Base-by-base conservation (phyloP, 2,113 vertebrate genomes). In the Castor canadensis region DNA sequence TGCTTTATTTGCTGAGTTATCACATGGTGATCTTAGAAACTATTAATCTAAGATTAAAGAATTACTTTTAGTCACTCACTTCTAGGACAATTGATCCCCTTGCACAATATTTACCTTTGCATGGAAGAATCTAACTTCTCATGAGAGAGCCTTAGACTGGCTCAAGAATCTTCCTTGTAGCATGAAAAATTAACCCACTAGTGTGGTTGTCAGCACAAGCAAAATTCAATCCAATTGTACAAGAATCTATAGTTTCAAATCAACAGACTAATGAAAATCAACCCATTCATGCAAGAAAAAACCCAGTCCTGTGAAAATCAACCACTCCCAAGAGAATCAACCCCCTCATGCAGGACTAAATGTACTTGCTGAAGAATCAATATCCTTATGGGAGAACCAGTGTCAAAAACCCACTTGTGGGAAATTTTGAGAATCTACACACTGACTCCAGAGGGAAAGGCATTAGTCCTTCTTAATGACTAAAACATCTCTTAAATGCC, bases 11-110 rank as follows among this genome's bases (percentile, higher is more conserved):
- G 30, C 24, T 91, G 73, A 67, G 52, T 12, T 49, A 87, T 7
- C 35, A 72, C n/a, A 38, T 20, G 19, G 16, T 94, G n/a, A 87
- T 38, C 28, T 30, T 45, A 86, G 43, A 58, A 45, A 60, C 32
- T 72, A 35, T 45, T 45, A 76, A 92, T 67, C 22, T 71, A 75
- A 32, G 52, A 69, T 94, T 89, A 94, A 91, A 88, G 24, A 76
- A 87, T 64, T 79, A 2, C 24, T 40, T 69, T 52, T 20, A 92
- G 32, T 83, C 76, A 54, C 67, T 40, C 20, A 72, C 2, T 52
- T 32, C 22, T 28, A 69, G 7, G 22, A 47, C 64, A 81, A 56
- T 45, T 45, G 22, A 24, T 16, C 26, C 28, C 49, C 67, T 40
- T 62, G 15, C 28, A 30, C 56, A 62, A 58, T 24, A 82, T 9